phyloP scores from a whole-genome alignment of 2,113 vertebrate species.

The Synodontis membranacea region DNA sequence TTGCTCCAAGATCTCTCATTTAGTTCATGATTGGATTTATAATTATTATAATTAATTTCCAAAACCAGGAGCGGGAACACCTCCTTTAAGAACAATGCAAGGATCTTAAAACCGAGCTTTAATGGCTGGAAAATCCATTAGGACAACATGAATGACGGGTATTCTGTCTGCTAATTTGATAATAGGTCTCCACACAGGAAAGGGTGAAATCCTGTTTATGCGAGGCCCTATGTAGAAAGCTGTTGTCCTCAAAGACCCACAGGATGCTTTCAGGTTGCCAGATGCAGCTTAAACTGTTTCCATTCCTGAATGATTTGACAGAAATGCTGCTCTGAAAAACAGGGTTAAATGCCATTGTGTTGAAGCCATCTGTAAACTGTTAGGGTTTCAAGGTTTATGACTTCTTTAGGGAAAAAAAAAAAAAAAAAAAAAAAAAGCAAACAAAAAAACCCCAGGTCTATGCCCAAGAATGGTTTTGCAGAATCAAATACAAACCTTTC shows the following conservation, averaged over 20 bases:
- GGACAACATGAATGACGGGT: constrained; percentile 20
- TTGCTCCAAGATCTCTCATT: not conserved
- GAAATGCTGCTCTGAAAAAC: not conserved
- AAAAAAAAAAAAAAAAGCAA: not conserved
- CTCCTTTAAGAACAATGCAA: not conserved
- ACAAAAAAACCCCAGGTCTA: not conserved
- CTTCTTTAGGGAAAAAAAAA: not conserved
- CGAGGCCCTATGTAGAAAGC: constrained; percentile 6
- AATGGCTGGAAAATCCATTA: constrained; percentile 6
- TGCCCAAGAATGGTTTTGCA: not conserved
- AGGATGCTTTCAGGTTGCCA: constrained; percentile 37
- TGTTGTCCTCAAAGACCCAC: constrained; percentile 38
- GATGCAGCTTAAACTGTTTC: constrained; percentile 29
- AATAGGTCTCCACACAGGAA: constrained; percentile 40
- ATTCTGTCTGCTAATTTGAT: constrained; percentile 41
- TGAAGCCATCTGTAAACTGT: constrained; percentile 26
- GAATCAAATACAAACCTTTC: not conserved
- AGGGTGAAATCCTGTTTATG: constrained; percentile 51
- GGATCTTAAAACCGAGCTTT: not conserved
- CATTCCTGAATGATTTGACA: constrained; percentile 10
- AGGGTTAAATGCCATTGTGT: constrained; percentile 7
- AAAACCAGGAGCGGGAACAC: not conserved
- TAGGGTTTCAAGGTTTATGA: constrained; percentile 5
- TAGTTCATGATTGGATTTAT: not conserved
- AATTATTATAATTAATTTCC: not conserved